Conservation (phyloP, 1,140 invertebrate genomes). For the Melanaphis sacchari region DNA sequence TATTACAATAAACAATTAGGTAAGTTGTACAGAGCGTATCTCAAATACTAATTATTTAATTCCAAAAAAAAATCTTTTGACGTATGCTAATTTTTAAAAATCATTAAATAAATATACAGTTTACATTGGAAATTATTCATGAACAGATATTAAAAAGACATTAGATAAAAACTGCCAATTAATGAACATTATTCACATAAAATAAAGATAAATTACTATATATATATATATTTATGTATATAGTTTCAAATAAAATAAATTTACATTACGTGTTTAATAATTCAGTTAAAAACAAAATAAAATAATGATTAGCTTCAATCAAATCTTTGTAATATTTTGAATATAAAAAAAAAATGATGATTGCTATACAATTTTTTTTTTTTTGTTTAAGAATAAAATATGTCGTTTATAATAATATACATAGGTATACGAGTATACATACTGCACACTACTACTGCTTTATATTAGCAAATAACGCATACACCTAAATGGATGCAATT, state of each 20-base stretch:
- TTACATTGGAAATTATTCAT: not conserved
- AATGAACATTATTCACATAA: not conserved
- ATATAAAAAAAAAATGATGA: not conserved
- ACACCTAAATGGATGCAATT: not conserved
- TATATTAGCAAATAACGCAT: not conserved
- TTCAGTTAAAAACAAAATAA: not conserved
- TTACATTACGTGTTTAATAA: not conserved
- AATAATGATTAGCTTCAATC: not conserved
- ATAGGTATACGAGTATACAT: not conserved
- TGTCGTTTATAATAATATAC: not conserved
- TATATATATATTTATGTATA: not conserved
- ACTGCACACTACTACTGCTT: not conserved
- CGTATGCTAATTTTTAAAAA: not conserved
- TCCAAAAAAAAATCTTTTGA: not conserved
- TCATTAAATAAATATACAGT: not conserved
- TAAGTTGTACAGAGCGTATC: not conserved
- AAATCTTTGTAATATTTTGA: not conserved
- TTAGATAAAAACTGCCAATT: not conserved
- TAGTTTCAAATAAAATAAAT: not conserved
- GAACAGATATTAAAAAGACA: not conserved
- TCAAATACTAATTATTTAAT: not conserved
- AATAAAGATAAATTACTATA: not conserved
- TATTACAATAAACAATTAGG: not conserved
- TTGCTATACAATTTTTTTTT: not conserved
- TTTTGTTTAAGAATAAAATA: not conserved